Evolutionary conservation across 2,113 vertebrate species (phyloP), one percentile per base, ranked within the genome.

Genomic region (Nyctereutes procyonoides): DNA sequence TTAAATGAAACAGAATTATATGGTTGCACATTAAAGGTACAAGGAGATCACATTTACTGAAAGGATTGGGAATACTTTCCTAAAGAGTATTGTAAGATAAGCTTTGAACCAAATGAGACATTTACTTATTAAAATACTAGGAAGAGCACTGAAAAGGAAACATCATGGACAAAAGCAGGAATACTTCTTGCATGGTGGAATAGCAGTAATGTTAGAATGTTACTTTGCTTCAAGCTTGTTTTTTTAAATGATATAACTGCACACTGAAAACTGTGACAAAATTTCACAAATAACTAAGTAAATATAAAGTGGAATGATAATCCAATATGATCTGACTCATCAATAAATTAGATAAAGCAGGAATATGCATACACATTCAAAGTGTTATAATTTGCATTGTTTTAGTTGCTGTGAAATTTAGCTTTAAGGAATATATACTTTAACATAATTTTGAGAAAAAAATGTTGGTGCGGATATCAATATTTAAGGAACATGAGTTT

Each of bases 251-350:
- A 92, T 32, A 80, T 69, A 81, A n/a, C 20, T 69, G 16, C 11
- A 60, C 3, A 30, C 35, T 83, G 12, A 87, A 84, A 90, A 90
- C 17, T 92, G 55, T 35, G 43, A 83, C 12, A 58, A 69, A 76
- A 79, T 74, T 81, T 96, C 73, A 89, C 9, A 53, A 38, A 11
- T 88, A 67, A 48, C 26, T 74, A 96, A 74, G 83, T 85, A 77
- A 79, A 81, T 58, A 74, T n/a, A 38, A 93, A 82, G 16, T 83
- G 15, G 7, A n/a, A 83, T 6, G 55, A 73, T 35, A 95, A 90
- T 26, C 12, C 63, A 76, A 51, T 65, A 28, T 26, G 22, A 92
- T 28, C 16, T 84, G 22, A 35, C 4, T 77, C 35, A 92, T 55
- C 51, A 92, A 60, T 90, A 32, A 63, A 77, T n/a, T 55, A 90